Percentiles rank a stretch among this genome's conserved stretches.
Conservation (phyloP, 2,113 vertebrate genomes). For the Lota lota region DNA sequence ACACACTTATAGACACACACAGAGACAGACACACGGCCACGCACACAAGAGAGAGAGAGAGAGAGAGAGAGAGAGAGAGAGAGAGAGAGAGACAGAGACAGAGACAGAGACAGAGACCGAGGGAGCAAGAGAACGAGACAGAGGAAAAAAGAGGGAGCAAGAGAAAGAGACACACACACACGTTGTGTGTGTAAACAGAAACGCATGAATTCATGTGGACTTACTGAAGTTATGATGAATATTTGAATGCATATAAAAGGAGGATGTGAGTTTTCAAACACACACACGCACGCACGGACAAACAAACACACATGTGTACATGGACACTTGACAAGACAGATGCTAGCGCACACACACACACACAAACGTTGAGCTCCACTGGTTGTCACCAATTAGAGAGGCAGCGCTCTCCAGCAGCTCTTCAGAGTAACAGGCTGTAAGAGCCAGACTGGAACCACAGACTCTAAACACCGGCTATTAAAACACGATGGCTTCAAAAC, state of each 20-base stretch:
- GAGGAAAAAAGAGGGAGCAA: conserved; percentile 17
- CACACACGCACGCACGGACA: too few relatives aligned
- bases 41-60: conserved; percentile 6
- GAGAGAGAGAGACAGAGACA: background rate
- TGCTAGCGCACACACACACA: background rate
- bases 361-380: conserved; percentile 7
- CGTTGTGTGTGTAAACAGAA: background rate
- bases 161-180: too few relatives aligned
- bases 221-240: conserved; percentile 35
- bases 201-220: conserved; percentile 27
- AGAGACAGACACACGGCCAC: background rate
- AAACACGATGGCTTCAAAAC: background rate
- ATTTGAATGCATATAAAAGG: conserved; percentile 40
- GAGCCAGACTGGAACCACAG: conserved; percentile 15
- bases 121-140: conserved; percentile 1
- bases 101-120: background rate
- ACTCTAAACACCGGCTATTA: too few relatives aligned
- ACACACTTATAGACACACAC: conserved; percentile 5
- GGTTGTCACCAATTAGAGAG: conserved; percentile 35
- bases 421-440: conserved; percentile 29
- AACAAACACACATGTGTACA: too few relatives aligned
- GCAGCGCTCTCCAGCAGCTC: conserved; percentile 10
- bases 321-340: too few relatives aligned
- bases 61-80: conserved; percentile 16
- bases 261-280: background rate